Base-by-base conservation (phyloP, 2,797 vertebrate genomes). In the Cuculus canorus region DNA sequence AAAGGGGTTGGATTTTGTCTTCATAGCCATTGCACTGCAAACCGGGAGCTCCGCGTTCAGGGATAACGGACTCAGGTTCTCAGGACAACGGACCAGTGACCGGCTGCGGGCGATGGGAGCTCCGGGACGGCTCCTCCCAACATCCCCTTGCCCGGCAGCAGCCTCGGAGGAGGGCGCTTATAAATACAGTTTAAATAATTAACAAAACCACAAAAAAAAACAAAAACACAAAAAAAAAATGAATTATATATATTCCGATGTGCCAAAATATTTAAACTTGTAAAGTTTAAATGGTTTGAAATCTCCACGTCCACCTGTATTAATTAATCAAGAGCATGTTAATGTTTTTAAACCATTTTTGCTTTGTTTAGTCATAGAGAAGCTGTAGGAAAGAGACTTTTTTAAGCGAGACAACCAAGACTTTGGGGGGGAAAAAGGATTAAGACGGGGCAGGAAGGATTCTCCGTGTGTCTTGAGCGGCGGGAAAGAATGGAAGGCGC, bases 211-310 rank as follows among this genome's bases (percentile, higher is more conserved):
- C 4, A 21, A 11, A 43, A 7, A 45, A 13, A 14, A 22, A 21
- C 11, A 43, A 7, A 45, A 13, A 14, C 22, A 15, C 57, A 13
- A 16, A 10, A 24, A 57, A 33, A 32, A 54, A 54, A 12, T 52
- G 27, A 16, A 27, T 48, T 56, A 21, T 25, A 43, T 68, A 81
- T 87, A 66, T 90, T 95, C 87, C 83, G 43, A 91, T 93, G 96
- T 97, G 97, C 97, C 97, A 97, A 87, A 97, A 97, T 95, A 60
- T 85, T 75, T 77, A 81, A 94, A 66, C 92, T 37, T 80, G 92
- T 59, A 66, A 84, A 78, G 61, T 71, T 69, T 28, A 82, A 82
- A 72, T 82, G 83, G 52, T 72, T 77, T 27, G 63, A 86, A 50
- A 64, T 83, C 79, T 90, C 86, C 41, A 65, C 54, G 61, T 90